phyloP scores from a whole-genome alignment of 2,888 invertebrate genomes.

The Cerastis rubricosa region DNA sequence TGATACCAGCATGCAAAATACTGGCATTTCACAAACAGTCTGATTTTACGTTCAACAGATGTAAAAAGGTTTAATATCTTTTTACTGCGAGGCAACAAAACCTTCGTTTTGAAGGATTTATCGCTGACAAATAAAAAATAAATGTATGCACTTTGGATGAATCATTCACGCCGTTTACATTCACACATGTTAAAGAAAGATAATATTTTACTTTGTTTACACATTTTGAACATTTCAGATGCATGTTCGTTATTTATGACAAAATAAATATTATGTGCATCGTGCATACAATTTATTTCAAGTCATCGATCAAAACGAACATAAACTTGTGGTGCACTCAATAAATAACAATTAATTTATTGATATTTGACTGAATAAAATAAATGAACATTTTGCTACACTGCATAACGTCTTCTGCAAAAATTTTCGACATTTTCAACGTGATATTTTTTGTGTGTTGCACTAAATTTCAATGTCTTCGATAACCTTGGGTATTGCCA shows the following conservation, averaged over 20 bases:
- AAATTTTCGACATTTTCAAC: neutral
- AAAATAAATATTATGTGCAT: slow-evolving; percentile 11
- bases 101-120: slow-evolving; percentile 35
- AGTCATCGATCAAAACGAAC: slow-evolving; percentile 25
- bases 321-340: neutral
- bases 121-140: slow-evolving; percentile 34
- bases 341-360: slow-evolving; percentile 12
- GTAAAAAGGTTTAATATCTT: slow-evolving; percentile 39
- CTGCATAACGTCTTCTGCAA: neutral
- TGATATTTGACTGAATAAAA: neutral
- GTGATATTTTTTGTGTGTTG: neutral
- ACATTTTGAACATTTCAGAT: slow-evolving; percentile 30
- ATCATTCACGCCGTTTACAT: slow-evolving; percentile 34
- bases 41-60: slow-evolving; percentile 38
- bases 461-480: neutral
- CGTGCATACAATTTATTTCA: neutral
- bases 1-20: slow-evolving; percentile 1
- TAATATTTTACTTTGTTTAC: slow-evolving; percentile 31
- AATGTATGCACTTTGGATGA: slow-evolving; percentile 30
- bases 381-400: neutral
- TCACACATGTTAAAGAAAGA: slow-evolving; percentile 24
- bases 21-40: slow-evolving; percentile 6
- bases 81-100: slow-evolving; percentile 40
- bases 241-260: slow-evolving; percentile 5
- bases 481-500: neutral